These are phyloP conservation scores for Resseliella maxima DNA, from an alignment of 2,888 invertebrate genomes.

Conservation along the genomic window DNA sequence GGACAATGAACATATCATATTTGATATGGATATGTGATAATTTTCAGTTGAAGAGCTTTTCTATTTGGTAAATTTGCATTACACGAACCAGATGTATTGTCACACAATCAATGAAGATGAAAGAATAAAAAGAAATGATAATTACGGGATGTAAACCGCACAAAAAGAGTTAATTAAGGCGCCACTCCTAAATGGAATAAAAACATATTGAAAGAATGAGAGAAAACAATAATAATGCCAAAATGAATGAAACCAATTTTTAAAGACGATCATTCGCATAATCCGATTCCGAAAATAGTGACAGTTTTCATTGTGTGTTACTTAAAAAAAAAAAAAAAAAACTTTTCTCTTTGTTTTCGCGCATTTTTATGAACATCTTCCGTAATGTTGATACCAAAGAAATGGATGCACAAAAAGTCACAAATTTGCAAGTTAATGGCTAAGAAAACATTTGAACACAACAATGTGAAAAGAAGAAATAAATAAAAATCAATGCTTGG, in stretches of 20 bases:
- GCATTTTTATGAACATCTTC: conserved; percentile 16
- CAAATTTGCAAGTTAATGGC: conserved; percentile 36
- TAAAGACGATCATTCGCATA: not conserved
- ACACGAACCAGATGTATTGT: too few species aligned
- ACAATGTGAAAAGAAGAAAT: not conserved
- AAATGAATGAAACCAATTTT: not conserved
- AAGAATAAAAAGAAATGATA: not conserved
- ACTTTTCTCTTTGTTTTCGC: not conserved
- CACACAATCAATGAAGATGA: not conserved
- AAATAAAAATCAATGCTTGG: not conserved
- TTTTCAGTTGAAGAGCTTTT: too few species aligned
- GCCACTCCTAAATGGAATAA: conserved; percentile 25
- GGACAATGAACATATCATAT: too few species aligned
- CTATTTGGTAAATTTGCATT: too few species aligned
- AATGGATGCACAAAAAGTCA: not conserved
- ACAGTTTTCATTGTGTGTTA: conserved; percentile 20
- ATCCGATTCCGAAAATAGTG: conserved; percentile 43
- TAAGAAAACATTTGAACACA: not conserved
- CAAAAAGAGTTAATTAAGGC: conserved; percentile 31
- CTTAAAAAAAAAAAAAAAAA: too few species aligned
- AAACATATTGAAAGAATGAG: not conserved
- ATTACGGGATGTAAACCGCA: not conserved
- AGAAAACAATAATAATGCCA: not conserved
- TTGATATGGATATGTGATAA: too few species aligned
- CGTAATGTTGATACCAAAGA: not conserved